Base-by-base conservation (phyloP, 1,140 invertebrate species). In the Leptinotarsa texana region DNA sequence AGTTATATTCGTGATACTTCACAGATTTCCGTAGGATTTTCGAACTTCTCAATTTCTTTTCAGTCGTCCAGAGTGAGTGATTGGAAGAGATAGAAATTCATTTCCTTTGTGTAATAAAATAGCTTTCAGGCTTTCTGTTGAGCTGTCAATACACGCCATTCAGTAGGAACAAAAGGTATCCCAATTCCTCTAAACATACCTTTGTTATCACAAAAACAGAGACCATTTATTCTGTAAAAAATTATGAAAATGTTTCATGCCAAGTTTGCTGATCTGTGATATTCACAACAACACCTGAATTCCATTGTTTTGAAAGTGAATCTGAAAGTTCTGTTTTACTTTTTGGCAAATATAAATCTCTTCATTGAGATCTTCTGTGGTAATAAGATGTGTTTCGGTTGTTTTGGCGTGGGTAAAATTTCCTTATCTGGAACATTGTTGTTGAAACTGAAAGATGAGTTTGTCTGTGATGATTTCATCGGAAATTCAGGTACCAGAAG, bases 21-120 rank as follows among this genome's bases (percentile, higher is more conserved):
- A 85, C n/a, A 62, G 67, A 67, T 57, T 84, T 72, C 3, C 86
- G 69, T 22, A 84, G 17, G 67, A 73, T 79, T 77, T 82, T 82
- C 13, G 83, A 66, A 62, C 75, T 84, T 67, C 75, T 70, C 84
- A 83, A 13, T 79, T 78, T 79, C 84, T 80, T 78, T 85, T 81
- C 8, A 86, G 74, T 48, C 79, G 17, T 66, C 77, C 78, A 22
- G 82, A 80, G 65, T 84, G 80, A 69, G 76, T 80, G 1, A 86
- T 13, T 18, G 82, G 81, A 76, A 86, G 67, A 72, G 81, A 83
- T 18, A 80, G 76, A 73, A 80, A 81, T 69, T 74, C 67, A 74
- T 86, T 84, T 70, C 82, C 79, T 66, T 85, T 84, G 65, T 85
- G 80, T 2, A 84, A 72, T 15, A 86, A 69, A 17, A 83, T 81